Conservation (phyloP, 2,113 vertebrate species). For the Cynopterus brachyotis region DNA sequence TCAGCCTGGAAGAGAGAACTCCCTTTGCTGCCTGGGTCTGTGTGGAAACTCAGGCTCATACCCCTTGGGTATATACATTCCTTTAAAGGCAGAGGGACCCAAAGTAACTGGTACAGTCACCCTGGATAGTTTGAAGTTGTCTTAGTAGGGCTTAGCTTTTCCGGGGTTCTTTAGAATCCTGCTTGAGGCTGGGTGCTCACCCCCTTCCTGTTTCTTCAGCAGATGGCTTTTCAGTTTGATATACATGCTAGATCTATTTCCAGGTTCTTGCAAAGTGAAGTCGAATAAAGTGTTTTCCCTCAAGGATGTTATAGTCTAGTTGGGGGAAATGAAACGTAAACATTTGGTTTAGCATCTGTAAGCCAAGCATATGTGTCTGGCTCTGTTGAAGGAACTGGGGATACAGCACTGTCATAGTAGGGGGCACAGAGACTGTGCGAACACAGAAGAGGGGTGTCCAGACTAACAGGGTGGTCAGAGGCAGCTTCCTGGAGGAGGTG, state of each 20-base stretch:
- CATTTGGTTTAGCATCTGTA: background rate
- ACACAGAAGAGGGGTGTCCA: background rate
- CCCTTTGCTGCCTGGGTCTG: constrained; percentile 37
- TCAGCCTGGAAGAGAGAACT: constrained; percentile 37
- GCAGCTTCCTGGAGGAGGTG: background rate
- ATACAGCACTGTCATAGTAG: background rate
- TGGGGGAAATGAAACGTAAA: background rate
- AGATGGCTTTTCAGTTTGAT: background rate
- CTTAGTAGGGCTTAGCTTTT: background rate
- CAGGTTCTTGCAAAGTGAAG: background rate
- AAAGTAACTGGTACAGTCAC: background rate
- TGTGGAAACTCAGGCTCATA: constrained; percentile 43
- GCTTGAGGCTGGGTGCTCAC: background rate
- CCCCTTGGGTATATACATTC: background rate
- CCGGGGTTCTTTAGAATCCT: background rate
- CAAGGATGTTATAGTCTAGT: background rate
- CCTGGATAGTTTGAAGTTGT: background rate
- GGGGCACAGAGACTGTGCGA: background rate
- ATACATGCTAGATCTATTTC: background rate
- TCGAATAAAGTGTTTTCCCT: background rate
- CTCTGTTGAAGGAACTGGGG: background rate
- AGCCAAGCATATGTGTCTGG: background rate
- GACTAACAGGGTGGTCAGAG: background rate
- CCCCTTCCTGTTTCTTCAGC: background rate
- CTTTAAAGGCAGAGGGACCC: background rate